phyloP scores from a whole-genome alignment of 2,888 invertebrate species.

The Tipula confusa region DNA sequence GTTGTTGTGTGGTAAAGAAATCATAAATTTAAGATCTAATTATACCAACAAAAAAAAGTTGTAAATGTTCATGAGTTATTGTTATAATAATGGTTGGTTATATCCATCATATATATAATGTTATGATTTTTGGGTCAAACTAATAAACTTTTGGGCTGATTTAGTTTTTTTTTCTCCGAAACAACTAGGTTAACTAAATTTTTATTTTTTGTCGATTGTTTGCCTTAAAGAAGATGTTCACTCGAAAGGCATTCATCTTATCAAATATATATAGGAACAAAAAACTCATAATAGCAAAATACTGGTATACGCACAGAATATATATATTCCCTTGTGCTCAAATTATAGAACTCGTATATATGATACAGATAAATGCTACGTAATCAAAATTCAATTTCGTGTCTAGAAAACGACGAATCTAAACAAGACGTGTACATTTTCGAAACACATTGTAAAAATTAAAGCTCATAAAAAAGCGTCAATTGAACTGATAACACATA shows the following conservation, averaged over 20 bases:
- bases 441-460: background rate
- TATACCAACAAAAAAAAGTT: background rate
- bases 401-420: background rate
- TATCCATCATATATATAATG: background rate
- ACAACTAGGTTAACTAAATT: background rate
- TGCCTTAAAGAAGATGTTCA: background rate
- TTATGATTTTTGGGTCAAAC: background rate
- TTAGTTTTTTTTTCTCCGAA: background rate
- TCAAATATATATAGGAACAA: background rate
- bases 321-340: background rate
- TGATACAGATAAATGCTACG: background rate
- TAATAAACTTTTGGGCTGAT: background rate
- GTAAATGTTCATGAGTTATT: slow-evolving; percentile 3
- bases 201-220: background rate
- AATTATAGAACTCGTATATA: background rate
- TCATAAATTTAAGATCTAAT: slow-evolving; percentile 1
- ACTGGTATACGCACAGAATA: background rate
- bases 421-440: background rate
- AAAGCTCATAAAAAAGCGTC: background rate
- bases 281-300: background rate
- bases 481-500: background rate
- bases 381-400: background rate
- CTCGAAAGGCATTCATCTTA: background rate
- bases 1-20: background rate
- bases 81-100: background rate